phyloP scores from a whole-genome alignment of 2,113 vertebrate species.

The Gobius niger region DNA sequence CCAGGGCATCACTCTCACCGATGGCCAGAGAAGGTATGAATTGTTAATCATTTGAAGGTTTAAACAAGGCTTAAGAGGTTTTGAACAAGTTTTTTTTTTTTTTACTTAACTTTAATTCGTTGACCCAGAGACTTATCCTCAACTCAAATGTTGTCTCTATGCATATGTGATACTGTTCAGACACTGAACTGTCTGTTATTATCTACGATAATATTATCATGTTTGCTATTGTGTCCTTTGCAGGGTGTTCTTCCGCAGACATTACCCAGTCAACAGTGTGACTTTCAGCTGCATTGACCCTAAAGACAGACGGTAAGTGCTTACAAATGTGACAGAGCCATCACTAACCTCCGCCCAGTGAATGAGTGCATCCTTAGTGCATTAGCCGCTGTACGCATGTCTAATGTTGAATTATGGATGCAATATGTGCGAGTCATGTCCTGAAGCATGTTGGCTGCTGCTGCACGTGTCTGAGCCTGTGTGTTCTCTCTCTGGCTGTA shows the following conservation, averaged over 20 bases:
- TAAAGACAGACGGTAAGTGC: constrained; percentile 85
- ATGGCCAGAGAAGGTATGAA: constrained; percentile 86
- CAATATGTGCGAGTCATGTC: constrained; percentile 6
- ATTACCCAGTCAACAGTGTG: constrained; percentile 87
- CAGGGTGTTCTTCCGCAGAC: constrained; percentile 90
- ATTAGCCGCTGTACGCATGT: constrained; percentile 1
- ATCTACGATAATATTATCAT: too few relatives aligned
- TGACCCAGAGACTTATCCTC: not conserved
- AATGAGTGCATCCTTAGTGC: not conserved
- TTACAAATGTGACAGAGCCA: not conserved
- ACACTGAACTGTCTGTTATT: too few relatives aligned
- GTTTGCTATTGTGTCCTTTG: constrained; percentile 5
- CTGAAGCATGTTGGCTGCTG: constrained; percentile 38
- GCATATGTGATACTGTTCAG: not conserved
- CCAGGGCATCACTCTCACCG: constrained; percentile 89
- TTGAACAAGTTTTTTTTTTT: too few relatives aligned
- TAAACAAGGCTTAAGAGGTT: too few relatives aligned
- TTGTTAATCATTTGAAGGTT: too few relatives aligned
- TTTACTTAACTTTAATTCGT: too few relatives aligned
- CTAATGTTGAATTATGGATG: not conserved
- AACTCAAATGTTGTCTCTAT: not conserved
- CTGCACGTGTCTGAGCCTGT: constrained; percentile 53
- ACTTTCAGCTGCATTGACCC: constrained; percentile 89
- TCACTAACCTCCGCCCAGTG: constrained; percentile 23
- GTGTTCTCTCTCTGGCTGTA: constrained; percentile 63